Base-by-base conservation (phyloP, 2,113 vertebrate genomes). In the Ictidomys tridecemlineatus region DNA sequence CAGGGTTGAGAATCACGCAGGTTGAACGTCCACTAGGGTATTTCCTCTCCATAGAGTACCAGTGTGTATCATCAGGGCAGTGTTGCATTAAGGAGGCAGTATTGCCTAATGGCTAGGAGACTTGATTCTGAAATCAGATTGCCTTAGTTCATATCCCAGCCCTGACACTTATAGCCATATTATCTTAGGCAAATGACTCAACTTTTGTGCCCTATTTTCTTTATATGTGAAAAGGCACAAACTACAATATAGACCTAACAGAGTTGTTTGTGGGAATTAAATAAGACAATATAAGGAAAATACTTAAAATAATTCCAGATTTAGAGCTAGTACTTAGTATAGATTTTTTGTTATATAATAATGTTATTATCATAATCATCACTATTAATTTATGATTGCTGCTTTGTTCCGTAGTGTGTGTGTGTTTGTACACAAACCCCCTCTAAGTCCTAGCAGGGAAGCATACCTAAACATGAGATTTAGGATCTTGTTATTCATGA, bases 381-480 rank as follows among this genome's bases (percentile, higher is more conserved):
- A 73, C 24, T 30, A 51, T n/a, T 69, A 42, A 53, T 73, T 42
- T 17, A 82, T 34, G 9, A 61, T 18, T 83, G 22, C 56, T 73
- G 4, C 18, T 58, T 48, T 58, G 13, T 24, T 39, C 32, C 30
- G 26, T 20, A 0, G 12, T 30, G n/a, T 37, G 2, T 84, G 7
- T 18, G 12, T 28, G 2, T 1, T 9, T 30, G 42, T 37, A 2
- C 72, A 51, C 48, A 51, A 11, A 51, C 26, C 8, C 5, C 16
- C 14, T 89, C 24, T 76, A 84, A n/a, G 8, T 85, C 42, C 30
- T 91, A 85, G 53, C 22, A 82, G 11, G 42, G 48, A 88, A 32
- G 56, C 73, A 84, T 76, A 30, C 74, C 73, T 89, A 45, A 95
- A 88, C 91, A 94, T 32, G 85, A 72, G 13, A 58, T 67, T 53